Base-by-base conservation (phyloP, 92 coral and sea anemone species). In the Blastomussa wellsi region DNA sequence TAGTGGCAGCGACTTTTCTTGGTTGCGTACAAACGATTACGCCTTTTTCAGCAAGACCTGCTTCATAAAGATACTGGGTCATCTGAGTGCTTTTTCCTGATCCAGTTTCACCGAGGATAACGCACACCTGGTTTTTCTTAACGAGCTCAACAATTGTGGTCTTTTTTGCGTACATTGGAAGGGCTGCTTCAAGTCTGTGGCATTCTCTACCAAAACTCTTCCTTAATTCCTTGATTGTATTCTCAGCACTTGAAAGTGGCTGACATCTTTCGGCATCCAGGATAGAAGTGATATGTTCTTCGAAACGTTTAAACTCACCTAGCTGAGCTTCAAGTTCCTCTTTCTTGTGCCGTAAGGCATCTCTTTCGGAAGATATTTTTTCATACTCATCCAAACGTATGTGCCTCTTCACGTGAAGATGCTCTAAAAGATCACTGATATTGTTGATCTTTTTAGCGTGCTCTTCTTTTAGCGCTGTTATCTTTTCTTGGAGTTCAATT, bases 41-140 rank as follows among this genome's bases (percentile, higher is more conserved):
- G 13, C 91, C 89, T 15, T 79, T 53, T 7, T 89, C 82, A 22
- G 95, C 90, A 72, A 86, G 86, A 6, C 91, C 91, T 8, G 94
- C 93, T 41, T 96, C 98, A 52, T 93, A 93, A 7, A 96, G 89
- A 49, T 92, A 96, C 74, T 94, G 98, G n/a, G 94, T 93, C 72
- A 96, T 74, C 82, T 96, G 98, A 3, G 98, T 96, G 74, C 98
- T 96, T 78, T 96, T 96, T 28, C 98, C 98, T 0, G 98, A 96
- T 29, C 98, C 98, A 35, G 98, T 96, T 87, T 96, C 98, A 20
- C 98, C 98, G 59, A 96, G 69, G 60, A 96, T 78, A 60, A 96
- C 86, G 76, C 90, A 76, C 16, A 96, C 98, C 78, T 96, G 96
- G 72, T 89, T 84, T 20, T 86, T 76, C 77, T 79, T 73, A 35